phyloP scores from a whole-genome alignment of 1,140 invertebrate genomes.

The Nylanderia fulva region DNA sequence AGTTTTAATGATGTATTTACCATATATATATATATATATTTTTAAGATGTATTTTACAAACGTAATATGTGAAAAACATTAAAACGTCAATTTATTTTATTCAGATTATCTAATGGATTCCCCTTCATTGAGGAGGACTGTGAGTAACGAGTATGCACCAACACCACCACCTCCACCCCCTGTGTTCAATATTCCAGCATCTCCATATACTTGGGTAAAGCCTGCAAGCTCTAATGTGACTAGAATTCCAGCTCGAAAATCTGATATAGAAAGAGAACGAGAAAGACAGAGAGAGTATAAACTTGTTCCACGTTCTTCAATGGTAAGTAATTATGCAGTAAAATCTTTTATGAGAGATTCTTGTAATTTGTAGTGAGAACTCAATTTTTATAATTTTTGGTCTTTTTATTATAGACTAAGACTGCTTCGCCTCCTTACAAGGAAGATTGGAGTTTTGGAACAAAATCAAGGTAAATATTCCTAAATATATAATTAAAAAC shows the following conservation, averaged over 20 bases:
- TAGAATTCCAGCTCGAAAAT: constrained; percentile 72
- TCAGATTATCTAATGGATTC: constrained; percentile 81
- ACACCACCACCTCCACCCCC: constrained; percentile 82
- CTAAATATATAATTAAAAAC: no score
- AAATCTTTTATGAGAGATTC: neutral
- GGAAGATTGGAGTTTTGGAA: constrained; percentile 80
- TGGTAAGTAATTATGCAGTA: constrained; percentile 67
- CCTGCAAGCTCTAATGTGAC: constrained; percentile 63
- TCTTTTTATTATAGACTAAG: constrained; percentile 71
- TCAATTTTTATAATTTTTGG: constrained; percentile 14
- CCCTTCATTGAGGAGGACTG: constrained; percentile 81
- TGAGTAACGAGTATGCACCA: constrained; percentile 84
- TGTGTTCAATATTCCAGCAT: constrained; percentile 79
- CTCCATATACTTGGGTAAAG: constrained; percentile 82
- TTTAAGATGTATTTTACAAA: neutral
- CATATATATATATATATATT: neutral
- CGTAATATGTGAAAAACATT: neutral
- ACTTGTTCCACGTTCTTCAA: constrained; percentile 74
- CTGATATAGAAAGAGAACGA: constrained; percentile 76
- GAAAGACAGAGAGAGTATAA: constrained; percentile 80
- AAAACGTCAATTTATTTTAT: constrained; percentile 13
- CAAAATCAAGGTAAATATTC: constrained; percentile 78
- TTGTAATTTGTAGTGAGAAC: constrained; percentile 18
- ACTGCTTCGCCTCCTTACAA: constrained; percentile 71
- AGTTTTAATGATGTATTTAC: no score